These are phyloP conservation scores for Sphaerodactylus townsendi DNA, from an alignment of 2,113 vertebrate species.

Conservation along the genomic window DNA sequence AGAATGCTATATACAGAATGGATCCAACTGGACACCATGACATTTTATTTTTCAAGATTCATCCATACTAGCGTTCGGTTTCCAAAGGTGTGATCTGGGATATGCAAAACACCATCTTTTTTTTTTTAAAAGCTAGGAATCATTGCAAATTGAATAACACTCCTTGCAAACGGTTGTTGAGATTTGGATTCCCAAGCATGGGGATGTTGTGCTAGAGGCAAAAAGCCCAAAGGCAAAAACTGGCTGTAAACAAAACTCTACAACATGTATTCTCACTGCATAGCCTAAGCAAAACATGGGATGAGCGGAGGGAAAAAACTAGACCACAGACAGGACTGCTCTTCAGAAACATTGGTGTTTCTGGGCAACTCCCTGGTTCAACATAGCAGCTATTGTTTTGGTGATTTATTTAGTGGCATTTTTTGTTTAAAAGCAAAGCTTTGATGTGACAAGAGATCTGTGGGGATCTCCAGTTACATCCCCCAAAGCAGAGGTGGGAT, in stretches of 20 bases:
- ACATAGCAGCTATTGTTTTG: not conserved
- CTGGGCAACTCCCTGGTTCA: not conserved
- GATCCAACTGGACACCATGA: not conserved
- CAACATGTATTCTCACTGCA: not conserved
- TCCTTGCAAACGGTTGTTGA: constrained; percentile 7
- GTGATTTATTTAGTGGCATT: no score
- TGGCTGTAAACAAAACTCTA: constrained; percentile 23
- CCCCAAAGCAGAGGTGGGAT: no score
- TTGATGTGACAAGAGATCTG: no score
- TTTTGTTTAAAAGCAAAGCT: no score
- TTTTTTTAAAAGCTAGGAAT: not conserved
- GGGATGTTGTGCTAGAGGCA: not conserved
- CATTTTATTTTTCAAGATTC: not conserved
- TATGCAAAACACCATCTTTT: not conserved
- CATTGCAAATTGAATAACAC: not conserved
- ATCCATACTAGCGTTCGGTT: not conserved
- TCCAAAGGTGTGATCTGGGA: not conserved
- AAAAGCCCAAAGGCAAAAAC: constrained; percentile 16
- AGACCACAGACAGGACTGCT: constrained; percentile 23
- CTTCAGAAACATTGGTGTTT: not conserved
- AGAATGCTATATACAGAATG: no score
- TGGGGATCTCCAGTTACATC: no score
- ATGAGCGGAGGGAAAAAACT: no score
- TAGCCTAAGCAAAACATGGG: not conserved
- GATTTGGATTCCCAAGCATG: constrained; percentile 2